A percentile compares a stretch with the other conserved stretches of the same genome.
These are phyloP conservation scores for Lepidocolaptes lacrymiger DNA, from an alignment of 2,797 vertebrate species.

Conservation along the genomic window DNA sequence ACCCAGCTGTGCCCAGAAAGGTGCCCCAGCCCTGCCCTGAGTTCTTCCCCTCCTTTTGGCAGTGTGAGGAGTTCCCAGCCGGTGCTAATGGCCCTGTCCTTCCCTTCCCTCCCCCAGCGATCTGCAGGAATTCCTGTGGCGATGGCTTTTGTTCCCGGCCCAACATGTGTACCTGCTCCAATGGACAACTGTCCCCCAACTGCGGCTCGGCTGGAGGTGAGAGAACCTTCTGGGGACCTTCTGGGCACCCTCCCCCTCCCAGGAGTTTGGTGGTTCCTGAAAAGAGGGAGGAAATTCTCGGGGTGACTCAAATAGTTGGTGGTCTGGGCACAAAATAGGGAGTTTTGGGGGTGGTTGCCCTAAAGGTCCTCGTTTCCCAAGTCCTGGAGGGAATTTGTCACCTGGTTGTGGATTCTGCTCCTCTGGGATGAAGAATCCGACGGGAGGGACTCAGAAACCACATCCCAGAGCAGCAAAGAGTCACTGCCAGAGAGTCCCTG, in stretches of 20 bases:
- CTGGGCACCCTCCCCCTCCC: not conserved
- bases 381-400: not conserved
- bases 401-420: not conserved
- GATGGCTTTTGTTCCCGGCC: slow-evolving; percentile 94
- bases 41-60: not conserved
- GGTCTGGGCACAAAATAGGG: not conserved
- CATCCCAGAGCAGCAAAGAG: not conserved
- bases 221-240: not conserved
- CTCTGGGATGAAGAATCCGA: not conserved
- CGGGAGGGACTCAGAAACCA: not conserved
- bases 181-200: slow-evolving; percentile 90
- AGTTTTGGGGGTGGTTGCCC: not conserved
- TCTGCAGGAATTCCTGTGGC: slow-evolving; percentile 90
- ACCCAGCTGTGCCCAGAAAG: not conserved
- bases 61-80: not conserved
- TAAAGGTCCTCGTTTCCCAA: not conserved
- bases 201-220: slow-evolving; percentile 86
- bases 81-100: not conserved
- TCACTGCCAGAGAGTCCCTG: not conserved
- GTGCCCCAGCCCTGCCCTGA: not conserved
- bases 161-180: slow-evolving; percentile 93
- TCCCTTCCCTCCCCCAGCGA: slow-evolving; percentile 74
- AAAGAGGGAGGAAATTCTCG: not conserved
- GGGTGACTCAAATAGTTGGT: not conserved
- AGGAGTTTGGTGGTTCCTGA: not conserved